Evolutionary conservation across 1,140 invertebrate genomes (phyloP).

Genomic region (Zaprionus ghesquierei): DNA sequence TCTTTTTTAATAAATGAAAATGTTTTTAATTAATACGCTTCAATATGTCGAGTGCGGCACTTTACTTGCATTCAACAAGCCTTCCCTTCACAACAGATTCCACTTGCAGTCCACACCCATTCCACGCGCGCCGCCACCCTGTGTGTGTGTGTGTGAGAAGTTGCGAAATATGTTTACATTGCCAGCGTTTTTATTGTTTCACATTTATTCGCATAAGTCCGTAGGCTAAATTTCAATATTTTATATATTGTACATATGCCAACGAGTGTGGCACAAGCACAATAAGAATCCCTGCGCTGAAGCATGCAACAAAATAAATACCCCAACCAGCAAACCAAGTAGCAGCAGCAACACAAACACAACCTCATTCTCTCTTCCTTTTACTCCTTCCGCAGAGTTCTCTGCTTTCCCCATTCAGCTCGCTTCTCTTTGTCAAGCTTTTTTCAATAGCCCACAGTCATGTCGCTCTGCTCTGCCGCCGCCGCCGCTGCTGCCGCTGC

Average conservation of each 20-base stretch:
- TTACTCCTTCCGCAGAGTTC: no score
- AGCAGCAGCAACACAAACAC: neutral
- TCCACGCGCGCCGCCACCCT: neutral
- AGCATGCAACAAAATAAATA: slow-evolving; percentile 50
- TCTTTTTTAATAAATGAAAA: slow-evolving; percentile 78
- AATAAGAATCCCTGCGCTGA: slow-evolving; percentile 40
- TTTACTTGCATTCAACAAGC: slow-evolving; percentile 32
- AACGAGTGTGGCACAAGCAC: slow-evolving; percentile 11
- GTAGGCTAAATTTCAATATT: slow-evolving; percentile 59
- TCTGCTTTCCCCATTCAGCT: neutral
- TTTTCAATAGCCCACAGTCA: slow-evolving; percentile 25
- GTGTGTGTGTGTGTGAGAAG: slow-evolving; percentile 4
- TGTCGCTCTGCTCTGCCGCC: slow-evolving; percentile 2
- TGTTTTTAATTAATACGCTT: slow-evolving; percentile 78
- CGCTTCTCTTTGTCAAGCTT: slow-evolving; percentile 27
- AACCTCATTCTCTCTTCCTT: neutral
- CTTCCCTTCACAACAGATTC: slow-evolving; percentile 11
- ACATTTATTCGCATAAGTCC: slow-evolving; percentile 46
- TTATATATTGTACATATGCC: slow-evolving; percentile 30
- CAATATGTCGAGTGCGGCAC: slow-evolving; percentile 68
- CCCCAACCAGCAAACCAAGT: neutral
- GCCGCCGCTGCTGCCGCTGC: neutral
- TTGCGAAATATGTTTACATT: slow-evolving; percentile 30
- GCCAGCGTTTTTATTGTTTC: slow-evolving; percentile 44
- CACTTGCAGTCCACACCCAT: slow-evolving; percentile 9